Percentiles rank a stretch among this genome's conserved stretches.
Conservation (phyloP, 2,797 vertebrate genomes). For the Perodicticus potto region DNA sequence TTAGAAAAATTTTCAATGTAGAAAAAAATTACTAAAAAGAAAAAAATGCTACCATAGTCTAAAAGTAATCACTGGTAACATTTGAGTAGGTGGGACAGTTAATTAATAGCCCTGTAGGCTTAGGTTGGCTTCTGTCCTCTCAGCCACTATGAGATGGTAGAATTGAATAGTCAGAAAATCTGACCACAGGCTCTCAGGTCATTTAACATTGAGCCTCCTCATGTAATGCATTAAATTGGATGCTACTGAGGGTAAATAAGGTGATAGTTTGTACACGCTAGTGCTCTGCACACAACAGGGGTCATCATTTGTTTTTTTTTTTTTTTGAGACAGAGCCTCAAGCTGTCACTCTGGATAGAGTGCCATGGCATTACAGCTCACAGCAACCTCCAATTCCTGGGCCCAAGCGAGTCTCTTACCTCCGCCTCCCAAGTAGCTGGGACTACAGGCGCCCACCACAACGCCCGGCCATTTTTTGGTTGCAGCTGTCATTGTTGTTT, state of each 20-base stretch:
- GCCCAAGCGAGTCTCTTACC: no score
- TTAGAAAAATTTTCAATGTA: neutral
- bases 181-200: neutral
- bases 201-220: neutral
- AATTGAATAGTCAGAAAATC: neutral
- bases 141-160: neutral
- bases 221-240: neutral
- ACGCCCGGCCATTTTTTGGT: no score
- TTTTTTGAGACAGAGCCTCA: neutral
- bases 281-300: fast-evolving
- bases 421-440: no score
- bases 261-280: fast-evolving
- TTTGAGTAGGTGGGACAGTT: no score
- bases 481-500: no score
- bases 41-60: neutral
- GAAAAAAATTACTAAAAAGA: neutral
- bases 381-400: no score
- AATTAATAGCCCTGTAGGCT: neutral
- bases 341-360: no score
- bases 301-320: neutral
- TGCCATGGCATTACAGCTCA: no score
- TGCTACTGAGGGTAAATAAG: neutral
- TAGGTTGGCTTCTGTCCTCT: neutral
- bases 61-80: neutral
- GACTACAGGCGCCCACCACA: no score